These are phyloP conservation scores for Petroica traversi DNA, from an alignment of 2,113 vertebrate species.

Conservation along the genomic window DNA sequence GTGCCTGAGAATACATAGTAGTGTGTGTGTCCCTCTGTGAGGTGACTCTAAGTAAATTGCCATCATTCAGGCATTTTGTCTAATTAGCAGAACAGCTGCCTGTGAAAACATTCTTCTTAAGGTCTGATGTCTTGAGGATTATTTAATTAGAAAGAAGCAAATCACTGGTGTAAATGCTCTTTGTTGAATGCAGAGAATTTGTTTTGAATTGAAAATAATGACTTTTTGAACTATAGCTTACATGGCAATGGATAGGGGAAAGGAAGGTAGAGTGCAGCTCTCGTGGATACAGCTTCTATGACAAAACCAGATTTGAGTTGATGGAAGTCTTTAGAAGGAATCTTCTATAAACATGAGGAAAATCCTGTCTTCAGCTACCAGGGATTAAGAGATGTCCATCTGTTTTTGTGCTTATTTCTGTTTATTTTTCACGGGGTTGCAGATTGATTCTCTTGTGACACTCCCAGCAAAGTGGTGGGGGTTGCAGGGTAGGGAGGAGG, in stretches of 20 bases:
- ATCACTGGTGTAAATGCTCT: background rate
- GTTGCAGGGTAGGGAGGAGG: background rate
- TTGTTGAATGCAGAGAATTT: background rate
- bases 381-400: conserved; percentile 59
- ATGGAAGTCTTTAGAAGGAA: conserved; percentile 2
- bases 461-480: background rate
- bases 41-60: background rate
- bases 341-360: conserved; percentile 28
- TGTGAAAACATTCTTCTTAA: conserved; percentile 31
- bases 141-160: conserved; percentile 35
- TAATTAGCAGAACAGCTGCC: conserved; percentile 40
- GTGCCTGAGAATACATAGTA: background rate
- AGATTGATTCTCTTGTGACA: background rate
- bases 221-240: background rate
- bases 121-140: conserved; percentile 17
- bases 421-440: conserved; percentile 19
- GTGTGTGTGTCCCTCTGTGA: background rate
- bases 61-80: background rate
- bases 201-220: background rate
- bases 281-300: background rate
- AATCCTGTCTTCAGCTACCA: conserved; percentile 1
- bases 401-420: conserved; percentile 62
- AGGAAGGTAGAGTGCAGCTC: background rate
- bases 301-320: background rate
- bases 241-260: background rate